These are phyloP conservation scores for Leptocoma aspasia DNA, from an alignment of 2,113 vertebrate species.

Conservation along the genomic window DNA sequence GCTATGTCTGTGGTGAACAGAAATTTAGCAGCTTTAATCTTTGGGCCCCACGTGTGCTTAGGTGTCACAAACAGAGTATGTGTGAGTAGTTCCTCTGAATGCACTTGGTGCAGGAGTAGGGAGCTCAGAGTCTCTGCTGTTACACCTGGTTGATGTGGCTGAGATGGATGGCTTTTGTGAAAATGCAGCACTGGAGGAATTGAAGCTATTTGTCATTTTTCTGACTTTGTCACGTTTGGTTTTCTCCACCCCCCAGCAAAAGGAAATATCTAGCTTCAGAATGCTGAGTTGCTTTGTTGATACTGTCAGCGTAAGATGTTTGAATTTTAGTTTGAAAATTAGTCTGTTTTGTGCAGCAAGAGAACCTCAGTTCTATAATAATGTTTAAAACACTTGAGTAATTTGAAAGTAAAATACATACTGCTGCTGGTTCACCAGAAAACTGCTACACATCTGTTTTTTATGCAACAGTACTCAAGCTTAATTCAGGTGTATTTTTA, in stretches of 20 bases:
- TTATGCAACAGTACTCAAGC: background rate
- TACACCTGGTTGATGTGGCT: background rate
- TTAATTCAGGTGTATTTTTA: background rate
- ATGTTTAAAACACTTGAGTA: background rate
- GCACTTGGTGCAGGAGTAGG: background rate
- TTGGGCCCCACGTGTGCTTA: background rate
- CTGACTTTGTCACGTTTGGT: background rate
- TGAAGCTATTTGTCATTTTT: background rate
- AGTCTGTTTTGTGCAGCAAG: background rate
- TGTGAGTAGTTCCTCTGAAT: background rate
- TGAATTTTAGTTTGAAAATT: background rate
- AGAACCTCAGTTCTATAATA: background rate
- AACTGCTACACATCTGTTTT: background rate
- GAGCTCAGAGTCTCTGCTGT: background rate
- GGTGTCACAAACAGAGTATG: background rate
- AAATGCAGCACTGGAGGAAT: background rate
- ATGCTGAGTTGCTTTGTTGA: background rate
- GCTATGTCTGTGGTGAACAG: background rate
- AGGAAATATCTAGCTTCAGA: background rate
- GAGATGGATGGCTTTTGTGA: background rate
- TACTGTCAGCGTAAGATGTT: background rate
- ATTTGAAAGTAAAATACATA: background rate
- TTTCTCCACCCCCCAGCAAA: background rate
- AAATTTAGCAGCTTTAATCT: background rate
- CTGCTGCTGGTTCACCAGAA: background rate